Evolutionary conservation across 2,113 vertebrate genomes (phyloP).

Genomic region (Nerophis lumbriciformis): DNA sequence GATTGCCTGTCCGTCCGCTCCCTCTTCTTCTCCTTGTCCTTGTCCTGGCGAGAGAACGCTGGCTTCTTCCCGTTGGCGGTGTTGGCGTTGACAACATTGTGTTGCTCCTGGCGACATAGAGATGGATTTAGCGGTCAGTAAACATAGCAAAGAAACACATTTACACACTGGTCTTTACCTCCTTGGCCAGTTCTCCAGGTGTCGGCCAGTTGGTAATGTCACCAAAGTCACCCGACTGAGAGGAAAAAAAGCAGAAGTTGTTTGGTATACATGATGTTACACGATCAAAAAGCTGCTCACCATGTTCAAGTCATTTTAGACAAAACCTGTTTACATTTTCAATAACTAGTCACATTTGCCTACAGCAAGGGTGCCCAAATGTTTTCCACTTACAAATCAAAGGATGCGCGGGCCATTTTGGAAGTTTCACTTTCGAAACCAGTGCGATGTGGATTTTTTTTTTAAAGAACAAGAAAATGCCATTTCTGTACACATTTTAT

Average conservation of each 20-base stretch:
- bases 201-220: conserved; percentile 95
- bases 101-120: conserved; percentile 67
- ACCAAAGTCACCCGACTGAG: conserved; percentile 84
- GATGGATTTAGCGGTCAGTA: background rate
- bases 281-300: too few relatives aligned
- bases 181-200: conserved; percentile 87
- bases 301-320: too few relatives aligned
- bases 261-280: background rate
- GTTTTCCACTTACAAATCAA: too few relatives aligned
- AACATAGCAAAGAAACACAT: background rate
- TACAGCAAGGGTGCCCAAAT: too few relatives aligned
- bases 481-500: too few relatives aligned
- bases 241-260: background rate
- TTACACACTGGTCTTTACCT: conserved; percentile 62
- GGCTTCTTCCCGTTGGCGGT: background rate
- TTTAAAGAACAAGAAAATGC: too few relatives aligned
- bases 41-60: conserved; percentile 71
- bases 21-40: conserved; percentile 64
- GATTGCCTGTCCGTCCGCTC: conserved; percentile 66
- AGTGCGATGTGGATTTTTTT: too few relatives aligned
- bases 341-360: too few relatives aligned
- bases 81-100: conserved; percentile 47
- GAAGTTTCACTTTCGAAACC: too few relatives aligned
- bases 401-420: too few relatives aligned
- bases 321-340: too few relatives aligned